Evolutionary conservation across 2,888 invertebrate genomes (phyloP).

Genomic region (Noctua janthina): DNA sequence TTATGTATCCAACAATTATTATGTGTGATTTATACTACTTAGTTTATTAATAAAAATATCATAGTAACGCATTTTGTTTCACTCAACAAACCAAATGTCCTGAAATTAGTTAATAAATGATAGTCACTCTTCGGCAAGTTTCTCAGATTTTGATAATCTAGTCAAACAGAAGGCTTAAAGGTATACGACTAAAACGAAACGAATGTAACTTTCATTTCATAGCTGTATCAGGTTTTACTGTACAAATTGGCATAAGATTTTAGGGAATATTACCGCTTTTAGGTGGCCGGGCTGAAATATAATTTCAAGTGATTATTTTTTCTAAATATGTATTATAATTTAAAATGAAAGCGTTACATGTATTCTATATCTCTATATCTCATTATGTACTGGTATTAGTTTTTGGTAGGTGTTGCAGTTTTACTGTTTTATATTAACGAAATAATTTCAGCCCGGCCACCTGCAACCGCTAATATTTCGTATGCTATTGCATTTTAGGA

Average conservation of each 20-base stretch:
- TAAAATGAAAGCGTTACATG: constrained; percentile 20
- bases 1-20: constrained; percentile 46
- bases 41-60: constrained; percentile 36
- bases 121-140: constrained; percentile 25
- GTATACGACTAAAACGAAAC: constrained; percentile 21
- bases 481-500: constrained; percentile 35
- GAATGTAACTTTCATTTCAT: constrained; percentile 21
- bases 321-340: constrained; percentile 21
- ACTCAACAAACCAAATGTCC: constrained; percentile 28
- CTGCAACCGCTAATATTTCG: constrained; percentile 41
- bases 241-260: constrained; percentile 24
- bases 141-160: constrained; percentile 24
- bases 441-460: constrained; percentile 43
- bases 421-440: constrained; percentile 22
- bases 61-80: constrained; percentile 32
- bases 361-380: constrained; percentile 21
- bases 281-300: constrained; percentile 28
- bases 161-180: constrained; percentile 25
- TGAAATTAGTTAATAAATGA: constrained; percentile 27
- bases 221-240: constrained; percentile 19
- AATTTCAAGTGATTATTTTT: constrained; percentile 27
- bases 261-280: constrained; percentile 27
- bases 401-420: constrained; percentile 29
- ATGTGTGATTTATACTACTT: constrained; percentile 45
- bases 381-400: constrained; percentile 26